Percentiles rank a stretch among this genome's conserved stretches.
These are phyloP conservation scores for Bruchidius siliquastri DNA, from an alignment of 2,888 invertebrate genomes.

Conservation along the genomic window DNA sequence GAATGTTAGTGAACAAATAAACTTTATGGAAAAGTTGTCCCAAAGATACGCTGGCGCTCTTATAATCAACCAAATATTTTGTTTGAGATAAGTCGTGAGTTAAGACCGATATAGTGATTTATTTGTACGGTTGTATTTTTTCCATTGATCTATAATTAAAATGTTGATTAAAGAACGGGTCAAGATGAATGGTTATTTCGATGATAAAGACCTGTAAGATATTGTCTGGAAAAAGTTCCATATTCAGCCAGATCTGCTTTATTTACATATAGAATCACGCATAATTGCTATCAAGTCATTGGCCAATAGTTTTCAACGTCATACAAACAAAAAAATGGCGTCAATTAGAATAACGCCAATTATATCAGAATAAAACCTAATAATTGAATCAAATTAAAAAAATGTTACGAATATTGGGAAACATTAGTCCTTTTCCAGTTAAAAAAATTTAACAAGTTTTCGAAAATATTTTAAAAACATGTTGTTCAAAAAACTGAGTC, in stretches of 20 bases:
- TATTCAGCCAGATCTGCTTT: neutral
- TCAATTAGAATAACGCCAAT: no score
- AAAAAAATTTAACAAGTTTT: no score
- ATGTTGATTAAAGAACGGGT: neutral
- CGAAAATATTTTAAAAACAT: no score
- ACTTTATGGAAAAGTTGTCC: slow-evolving; percentile 11
- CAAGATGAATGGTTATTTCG: neutral
- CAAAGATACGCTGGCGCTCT: slow-evolving; percentile 5
- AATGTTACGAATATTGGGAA: no score
- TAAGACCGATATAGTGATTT: neutral
- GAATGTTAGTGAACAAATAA: slow-evolving; percentile 11
- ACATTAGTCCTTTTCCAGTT: no score
- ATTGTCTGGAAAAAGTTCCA: neutral
- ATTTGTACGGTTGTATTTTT: neutral
- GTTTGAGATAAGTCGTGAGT: slow-evolving; percentile 1
- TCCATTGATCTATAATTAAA: neutral
- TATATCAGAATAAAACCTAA: no score
- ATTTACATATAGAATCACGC: neutral
- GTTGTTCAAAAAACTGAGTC: no score
- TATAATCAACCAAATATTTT: slow-evolving; percentile 7
- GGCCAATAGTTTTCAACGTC: no score
- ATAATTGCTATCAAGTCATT: neutral
- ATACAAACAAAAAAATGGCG: no score
- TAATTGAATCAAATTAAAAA: no score
- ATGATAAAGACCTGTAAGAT: neutral